phyloP scores from a whole-genome alignment of 1,140 invertebrate species.

The Calephelis virginiensis region DNA sequence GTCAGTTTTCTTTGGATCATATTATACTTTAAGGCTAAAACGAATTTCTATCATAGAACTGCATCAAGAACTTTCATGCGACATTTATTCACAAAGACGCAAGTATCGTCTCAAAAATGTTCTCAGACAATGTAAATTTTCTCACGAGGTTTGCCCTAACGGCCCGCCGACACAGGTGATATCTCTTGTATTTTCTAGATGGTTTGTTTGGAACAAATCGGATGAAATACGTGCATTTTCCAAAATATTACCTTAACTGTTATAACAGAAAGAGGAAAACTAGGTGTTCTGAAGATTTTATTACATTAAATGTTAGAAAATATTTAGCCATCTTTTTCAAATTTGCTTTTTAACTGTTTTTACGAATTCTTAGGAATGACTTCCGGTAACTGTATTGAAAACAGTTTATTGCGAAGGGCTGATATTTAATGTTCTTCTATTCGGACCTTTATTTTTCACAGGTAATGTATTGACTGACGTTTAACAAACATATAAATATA shows the following conservation, averaged over 20 bases:
- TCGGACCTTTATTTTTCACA: too few species aligned
- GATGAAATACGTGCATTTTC: conserved; percentile 11
- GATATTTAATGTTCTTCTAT: too few species aligned
- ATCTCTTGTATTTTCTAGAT: conserved; percentile 15
- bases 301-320: not conserved
- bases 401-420: too few species aligned
- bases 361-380: too few species aligned
- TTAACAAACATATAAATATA: too few species aligned
- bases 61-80: not conserved
- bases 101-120: conserved; percentile 3
- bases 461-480: too few species aligned
- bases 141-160: conserved; percentile 17
- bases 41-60: not conserved
- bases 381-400: too few species aligned
- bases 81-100: conserved; percentile 4
- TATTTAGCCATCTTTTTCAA: too few species aligned
- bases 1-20: too few species aligned
- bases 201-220: conserved; percentile 15
- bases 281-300: not conserved
- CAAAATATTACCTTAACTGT: conserved; percentile 3
- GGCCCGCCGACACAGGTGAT: conserved; percentile 11
- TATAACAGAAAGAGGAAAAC: conserved; percentile 8
- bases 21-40: too few species aligned
- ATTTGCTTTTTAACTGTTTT: too few species aligned
- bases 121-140: conserved; percentile 19